Evolutionary conservation across 2,797 vertebrate species (phyloP).

Genomic region (Champsocephalus esox): DNA sequence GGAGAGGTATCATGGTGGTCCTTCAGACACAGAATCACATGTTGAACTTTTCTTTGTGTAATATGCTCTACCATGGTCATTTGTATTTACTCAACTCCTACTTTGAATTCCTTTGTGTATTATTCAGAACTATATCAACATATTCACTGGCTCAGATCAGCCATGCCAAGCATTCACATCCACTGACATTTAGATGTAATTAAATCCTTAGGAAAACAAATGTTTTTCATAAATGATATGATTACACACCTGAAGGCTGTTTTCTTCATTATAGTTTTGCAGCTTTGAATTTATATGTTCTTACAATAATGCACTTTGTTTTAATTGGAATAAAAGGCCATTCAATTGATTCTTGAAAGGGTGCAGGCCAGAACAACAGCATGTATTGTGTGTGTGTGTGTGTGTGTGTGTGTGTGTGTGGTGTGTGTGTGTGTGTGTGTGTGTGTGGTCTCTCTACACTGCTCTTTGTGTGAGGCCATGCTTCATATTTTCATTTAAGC

Average conservation of each 20-base stretch:
- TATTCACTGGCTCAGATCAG: constrained; percentile 71
- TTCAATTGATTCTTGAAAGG: constrained; percentile 67
- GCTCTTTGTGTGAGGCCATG: constrained; percentile 59
- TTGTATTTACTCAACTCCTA: background rate
- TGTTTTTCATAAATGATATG: constrained; percentile 48
- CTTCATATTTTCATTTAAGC: constrained; percentile 69
- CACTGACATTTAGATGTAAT: constrained; percentile 84
- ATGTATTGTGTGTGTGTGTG: background rate
- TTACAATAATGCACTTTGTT: constrained; percentile 46
- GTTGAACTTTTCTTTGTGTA: background rate
- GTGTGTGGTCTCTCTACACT: constrained; percentile 22
- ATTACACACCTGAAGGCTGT: constrained; percentile 65
- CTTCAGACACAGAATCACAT: background rate
- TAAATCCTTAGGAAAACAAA: constrained; percentile 43
- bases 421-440: constrained; percentile 32
- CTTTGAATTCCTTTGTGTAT: background rate
- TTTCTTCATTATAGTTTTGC: constrained; percentile 50
- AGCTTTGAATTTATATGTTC: constrained; percentile 36
- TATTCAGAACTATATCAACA: constrained; percentile 63
- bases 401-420: constrained; percentile 17
- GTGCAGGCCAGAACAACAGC: constrained; percentile 17
- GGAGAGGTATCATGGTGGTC: background rate
- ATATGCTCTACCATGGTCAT: background rate
- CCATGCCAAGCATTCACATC: constrained; percentile 55
- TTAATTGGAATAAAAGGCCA: constrained; percentile 74